Conservation (phyloP, 2,113 vertebrate genomes). For the Hippocampus comes region DNA sequence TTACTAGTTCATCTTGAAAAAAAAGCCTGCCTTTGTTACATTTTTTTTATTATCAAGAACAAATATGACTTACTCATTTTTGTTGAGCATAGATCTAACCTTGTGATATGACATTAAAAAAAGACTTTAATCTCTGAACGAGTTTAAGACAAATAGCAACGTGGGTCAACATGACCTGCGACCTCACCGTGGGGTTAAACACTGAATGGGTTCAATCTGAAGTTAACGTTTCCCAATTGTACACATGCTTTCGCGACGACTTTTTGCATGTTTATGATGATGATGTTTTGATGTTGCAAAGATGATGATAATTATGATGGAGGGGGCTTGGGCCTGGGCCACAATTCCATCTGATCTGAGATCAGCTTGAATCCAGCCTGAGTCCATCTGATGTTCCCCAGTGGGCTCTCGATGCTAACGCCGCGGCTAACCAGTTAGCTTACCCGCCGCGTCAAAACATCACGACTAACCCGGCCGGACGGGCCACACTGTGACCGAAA, state of each 20-base stretch:
- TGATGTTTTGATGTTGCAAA: background rate
- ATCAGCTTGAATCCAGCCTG: background rate
- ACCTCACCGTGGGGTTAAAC: background rate
- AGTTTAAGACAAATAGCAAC: background rate
- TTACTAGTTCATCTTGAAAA: too few species aligned
- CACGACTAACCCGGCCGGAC: background rate
- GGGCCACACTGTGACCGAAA: background rate
- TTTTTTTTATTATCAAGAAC: too few species aligned
- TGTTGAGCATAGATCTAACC: too few species aligned
- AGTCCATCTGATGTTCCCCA: background rate
- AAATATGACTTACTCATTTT: too few species aligned
- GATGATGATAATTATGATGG: background rate
- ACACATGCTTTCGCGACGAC: background rate
- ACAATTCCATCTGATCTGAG: background rate
- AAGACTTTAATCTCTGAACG: background rate
- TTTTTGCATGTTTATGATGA: background rate
- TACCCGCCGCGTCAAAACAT: background rate
- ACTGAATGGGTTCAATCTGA: background rate
- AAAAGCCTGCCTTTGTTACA: too few species aligned
- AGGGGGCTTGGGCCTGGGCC: background rate
- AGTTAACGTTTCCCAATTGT: background rate
- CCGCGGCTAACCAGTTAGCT: slow-evolving; percentile 1
- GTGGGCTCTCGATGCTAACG: background rate
- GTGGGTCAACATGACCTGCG: background rate
- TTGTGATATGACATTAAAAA: too few species aligned